phyloP scores from a whole-genome alignment of 2,113 vertebrate species.

The Centropus bengalensis region DNA sequence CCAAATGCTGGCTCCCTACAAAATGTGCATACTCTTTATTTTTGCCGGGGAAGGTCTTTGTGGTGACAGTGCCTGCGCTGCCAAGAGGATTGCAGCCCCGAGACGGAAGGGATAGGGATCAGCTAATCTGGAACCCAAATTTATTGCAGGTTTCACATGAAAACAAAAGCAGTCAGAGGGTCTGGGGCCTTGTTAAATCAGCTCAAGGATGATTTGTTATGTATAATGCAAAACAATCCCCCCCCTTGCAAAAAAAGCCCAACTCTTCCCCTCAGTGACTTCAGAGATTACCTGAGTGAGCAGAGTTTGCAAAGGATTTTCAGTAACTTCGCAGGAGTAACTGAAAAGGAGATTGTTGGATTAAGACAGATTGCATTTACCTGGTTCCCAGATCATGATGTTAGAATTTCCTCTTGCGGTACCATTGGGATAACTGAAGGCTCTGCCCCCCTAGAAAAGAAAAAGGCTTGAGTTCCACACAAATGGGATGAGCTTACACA shows the following conservation, averaged over 20 bases:
- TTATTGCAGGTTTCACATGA: slow-evolving; percentile 70
- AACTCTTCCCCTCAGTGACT: not conserved
- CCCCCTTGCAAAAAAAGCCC: not conserved
- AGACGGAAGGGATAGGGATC: not conserved
- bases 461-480: not conserved
- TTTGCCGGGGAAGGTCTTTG: not conserved
- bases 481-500: not conserved
- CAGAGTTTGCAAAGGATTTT: not conserved
- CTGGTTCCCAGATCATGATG: not conserved
- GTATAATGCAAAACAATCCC: not conserved
- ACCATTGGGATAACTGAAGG: not conserved
- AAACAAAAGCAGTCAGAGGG: slow-evolving; percentile 66
- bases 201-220: slow-evolving; percentile 30
- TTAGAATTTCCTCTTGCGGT: not conserved
- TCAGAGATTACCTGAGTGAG: not conserved
- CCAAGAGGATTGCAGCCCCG: not conserved
- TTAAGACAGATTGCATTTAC: not conserved
- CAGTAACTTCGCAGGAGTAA: not conserved
- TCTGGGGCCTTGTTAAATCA: slow-evolving; percentile 69
- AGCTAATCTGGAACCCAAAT: slow-evolving; percentile 47
- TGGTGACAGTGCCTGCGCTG: not conserved
- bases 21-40: not conserved
- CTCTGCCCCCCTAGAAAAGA: not conserved
- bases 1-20: not conserved
- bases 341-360: not conserved